Evolutionary conservation across 2,888 invertebrate species (phyloP), one percentile per base, ranked within the genome.

Genomic region (Catocala fraxini): DNA sequence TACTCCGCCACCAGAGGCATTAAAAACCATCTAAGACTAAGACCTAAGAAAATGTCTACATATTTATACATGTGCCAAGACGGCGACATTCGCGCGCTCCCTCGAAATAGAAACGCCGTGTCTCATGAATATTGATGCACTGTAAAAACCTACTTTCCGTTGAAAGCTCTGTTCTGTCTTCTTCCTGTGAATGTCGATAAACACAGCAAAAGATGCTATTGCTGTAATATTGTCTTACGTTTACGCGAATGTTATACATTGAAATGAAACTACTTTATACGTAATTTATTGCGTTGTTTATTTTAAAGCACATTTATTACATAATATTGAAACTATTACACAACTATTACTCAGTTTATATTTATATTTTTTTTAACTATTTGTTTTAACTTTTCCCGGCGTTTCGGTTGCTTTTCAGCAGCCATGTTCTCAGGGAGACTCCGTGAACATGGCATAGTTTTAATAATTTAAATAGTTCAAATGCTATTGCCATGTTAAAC

Each of bases 51-150:
- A 13, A 46, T 6, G 25, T 12, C 2, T 45, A 45, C 45, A 11
- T 42, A 42, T 11, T n/a, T n/a, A 13, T 13, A 35, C 45, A 25
- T n/a, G 47, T 55, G 45, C n/a, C 43, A 45, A 33, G 33, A 56
- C 39, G 35, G n/a, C 35, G 11, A 12, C 6, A 25, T 56, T 51
- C 35, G 25, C 34, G 48, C 25, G 45, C 34, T 49, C 53, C 61
- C 63, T 66, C 42, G 55, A 70, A 77, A 75, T 70, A 77, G 77
- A 78, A 78, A 61, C 55, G 73, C 77, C 73, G 64, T 56, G 56
- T 49, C 66, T 73, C 68, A 75, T 77, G 79, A 70, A 77, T 77
- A 77, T 78, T 70, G 71, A 78, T 73, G 68, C 61, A 48, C 48
- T 57, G 64, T 68, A 71, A 73, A 78, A 77, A 78, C 68, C 65